Percentiles rank a stretch among this genome's conserved stretches.
These are phyloP conservation scores for Dinomys branickii DNA, from an alignment of 2,113 vertebrate genomes.

Conservation along the genomic window DNA sequence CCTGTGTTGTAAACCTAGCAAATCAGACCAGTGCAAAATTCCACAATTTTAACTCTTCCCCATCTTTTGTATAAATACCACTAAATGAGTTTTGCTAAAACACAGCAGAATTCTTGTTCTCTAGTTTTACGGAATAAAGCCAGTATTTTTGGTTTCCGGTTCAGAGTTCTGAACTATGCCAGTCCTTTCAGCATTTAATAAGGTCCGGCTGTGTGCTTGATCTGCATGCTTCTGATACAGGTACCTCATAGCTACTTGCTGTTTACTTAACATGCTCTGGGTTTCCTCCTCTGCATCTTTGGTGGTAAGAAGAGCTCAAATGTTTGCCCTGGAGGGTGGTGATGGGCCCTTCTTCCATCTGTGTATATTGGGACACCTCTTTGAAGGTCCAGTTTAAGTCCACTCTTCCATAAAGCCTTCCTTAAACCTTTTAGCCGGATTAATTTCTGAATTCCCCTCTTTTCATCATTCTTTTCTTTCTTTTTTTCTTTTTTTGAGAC, in stretches of 20 bases:
- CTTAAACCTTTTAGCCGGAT: slow-evolving; percentile 29
- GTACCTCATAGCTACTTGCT: neutral
- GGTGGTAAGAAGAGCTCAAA: neutral
- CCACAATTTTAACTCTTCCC: neutral
- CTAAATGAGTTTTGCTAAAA: slow-evolving; percentile 42
- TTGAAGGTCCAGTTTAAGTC: neutral
- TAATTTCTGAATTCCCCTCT: neutral
- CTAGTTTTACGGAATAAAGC: neutral
- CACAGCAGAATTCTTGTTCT: neutral
- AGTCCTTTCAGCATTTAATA: neutral
- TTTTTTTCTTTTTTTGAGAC: neutral
- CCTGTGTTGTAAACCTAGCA: neutral
- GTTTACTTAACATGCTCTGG: neutral
- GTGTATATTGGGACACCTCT: neutral
- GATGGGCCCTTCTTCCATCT: neutral
- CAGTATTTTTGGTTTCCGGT: neutral
- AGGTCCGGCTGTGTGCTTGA: neutral
- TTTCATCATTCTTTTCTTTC: neutral
- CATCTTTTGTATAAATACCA: neutral
- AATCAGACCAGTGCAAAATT: neutral
- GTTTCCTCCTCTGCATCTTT: neutral
- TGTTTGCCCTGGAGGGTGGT: neutral
- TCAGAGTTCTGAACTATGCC: neutral
- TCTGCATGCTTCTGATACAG: neutral
- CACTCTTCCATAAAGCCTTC: neutral